Evolutionary conservation across 2,113 vertebrate genomes (phyloP).

Genomic region (Paracanthobrama guichenoti): DNA sequence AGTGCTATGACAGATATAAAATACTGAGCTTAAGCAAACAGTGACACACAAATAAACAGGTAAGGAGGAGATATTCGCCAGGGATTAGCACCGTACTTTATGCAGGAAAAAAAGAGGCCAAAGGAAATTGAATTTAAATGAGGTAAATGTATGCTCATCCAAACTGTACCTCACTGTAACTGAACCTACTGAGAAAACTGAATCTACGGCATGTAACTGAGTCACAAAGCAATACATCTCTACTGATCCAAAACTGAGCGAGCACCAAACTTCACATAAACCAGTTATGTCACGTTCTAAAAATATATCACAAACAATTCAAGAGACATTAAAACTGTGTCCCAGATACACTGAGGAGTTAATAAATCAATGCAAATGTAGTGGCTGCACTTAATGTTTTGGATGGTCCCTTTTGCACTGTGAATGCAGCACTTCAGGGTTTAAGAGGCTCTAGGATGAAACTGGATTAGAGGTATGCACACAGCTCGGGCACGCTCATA

Average conservation of each 20-base stretch:
- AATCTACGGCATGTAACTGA: conserved; percentile 22
- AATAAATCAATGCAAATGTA: conserved; percentile 48
- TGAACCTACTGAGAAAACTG: conserved; percentile 29
- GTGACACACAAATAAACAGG: conserved; percentile 14
- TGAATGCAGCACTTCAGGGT: conserved; percentile 31
- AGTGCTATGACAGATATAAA: conserved; percentile 9
- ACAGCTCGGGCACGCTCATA: conserved; percentile 30
- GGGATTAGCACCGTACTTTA: neutral
- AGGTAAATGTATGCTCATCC: conserved; percentile 17
- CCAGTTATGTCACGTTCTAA: conserved; percentile 38
- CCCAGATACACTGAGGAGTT: conserved; percentile 36
- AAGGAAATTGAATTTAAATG: neutral
- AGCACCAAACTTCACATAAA: conserved; percentile 29
- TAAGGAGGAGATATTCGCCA: conserved; percentile 9
- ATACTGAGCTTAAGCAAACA: conserved; percentile 31
- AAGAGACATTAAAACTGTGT: conserved; percentile 5
- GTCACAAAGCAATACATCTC: conserved; percentile 17
- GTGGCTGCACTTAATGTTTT: conserved; percentile 9
- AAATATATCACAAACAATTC: conserved; percentile 39
- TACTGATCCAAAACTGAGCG: conserved; percentile 6
- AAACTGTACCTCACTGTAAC: conserved; percentile 39
- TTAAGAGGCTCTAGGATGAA: conserved; percentile 21
- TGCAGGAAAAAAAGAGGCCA: neutral
- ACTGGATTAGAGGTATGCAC: conserved; percentile 34
- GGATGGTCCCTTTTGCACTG: conserved; percentile 12